These are phyloP conservation scores for Coptotermes formosanus DNA, from an alignment of 1,140 invertebrate genomes.

Conservation along the genomic window DNA sequence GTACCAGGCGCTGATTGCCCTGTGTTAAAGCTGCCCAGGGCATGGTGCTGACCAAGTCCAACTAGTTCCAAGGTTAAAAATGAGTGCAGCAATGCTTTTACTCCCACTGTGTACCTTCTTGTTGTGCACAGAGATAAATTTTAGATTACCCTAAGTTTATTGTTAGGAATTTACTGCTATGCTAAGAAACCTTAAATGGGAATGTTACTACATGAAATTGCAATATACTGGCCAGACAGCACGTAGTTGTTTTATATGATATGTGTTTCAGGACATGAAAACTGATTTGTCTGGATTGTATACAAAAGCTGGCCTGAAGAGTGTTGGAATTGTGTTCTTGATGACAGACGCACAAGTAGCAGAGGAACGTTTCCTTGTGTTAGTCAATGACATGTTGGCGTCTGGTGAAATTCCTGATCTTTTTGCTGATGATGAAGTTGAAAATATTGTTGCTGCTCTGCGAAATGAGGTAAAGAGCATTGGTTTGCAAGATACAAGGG, in stretches of 20 bases:
- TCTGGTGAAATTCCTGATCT: constrained; percentile 92
- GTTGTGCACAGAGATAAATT: too few species aligned
- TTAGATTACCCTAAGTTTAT: too few species aligned
- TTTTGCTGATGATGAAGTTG: constrained; percentile 86
- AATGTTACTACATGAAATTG: too few species aligned
- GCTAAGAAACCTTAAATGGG: too few species aligned
- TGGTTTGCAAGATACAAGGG: constrained; percentile 80
- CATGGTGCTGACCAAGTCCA: too few species aligned
- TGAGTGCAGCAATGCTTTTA: too few species aligned
- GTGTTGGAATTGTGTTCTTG: constrained; percentile 81
- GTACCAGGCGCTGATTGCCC: too few species aligned
- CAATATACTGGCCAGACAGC: too few species aligned
- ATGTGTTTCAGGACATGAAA: constrained; percentile 66
- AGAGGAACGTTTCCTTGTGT: constrained; percentile 86
- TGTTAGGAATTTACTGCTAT: too few species aligned
- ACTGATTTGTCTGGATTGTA: constrained; percentile 80
- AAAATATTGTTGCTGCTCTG: constrained; percentile 80
- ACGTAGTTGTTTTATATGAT: background rate
- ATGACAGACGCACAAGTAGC: constrained; percentile 93
- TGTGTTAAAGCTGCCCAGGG: too few species aligned
- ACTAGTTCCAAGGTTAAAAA: too few species aligned
- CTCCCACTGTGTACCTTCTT: too few species aligned
- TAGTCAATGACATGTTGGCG: constrained; percentile 91
- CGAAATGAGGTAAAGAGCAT: constrained; percentile 82
- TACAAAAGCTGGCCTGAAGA: constrained; percentile 84